Conservation (phyloP, 92 coral and sea anemone species). For the Epizoanthus rinbou region DNA sequence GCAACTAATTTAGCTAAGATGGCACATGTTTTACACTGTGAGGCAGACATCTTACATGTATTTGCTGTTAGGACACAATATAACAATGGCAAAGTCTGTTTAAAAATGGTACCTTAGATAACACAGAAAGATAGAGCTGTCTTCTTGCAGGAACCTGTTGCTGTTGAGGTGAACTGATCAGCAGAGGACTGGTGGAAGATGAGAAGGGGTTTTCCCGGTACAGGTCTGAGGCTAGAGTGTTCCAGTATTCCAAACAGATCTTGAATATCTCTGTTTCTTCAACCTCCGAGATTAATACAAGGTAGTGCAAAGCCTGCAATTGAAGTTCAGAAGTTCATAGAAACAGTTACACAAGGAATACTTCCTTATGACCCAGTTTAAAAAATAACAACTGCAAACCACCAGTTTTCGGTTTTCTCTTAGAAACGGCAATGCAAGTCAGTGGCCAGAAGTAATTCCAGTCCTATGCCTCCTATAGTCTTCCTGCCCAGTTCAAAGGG, state of each 20-base stretch:
- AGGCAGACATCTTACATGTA: neutral
- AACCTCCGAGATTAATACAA: constrained; percentile 96
- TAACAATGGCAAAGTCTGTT: neutral
- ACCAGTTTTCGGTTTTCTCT: no score
- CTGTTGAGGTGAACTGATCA: constrained; percentile 87
- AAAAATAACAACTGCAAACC: no score
- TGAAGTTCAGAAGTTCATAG: constrained; percentile 5
- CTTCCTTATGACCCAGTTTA: no score
- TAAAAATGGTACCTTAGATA: constrained; percentile 75
- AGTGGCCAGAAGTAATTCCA: no score
- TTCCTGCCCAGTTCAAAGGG: no score
- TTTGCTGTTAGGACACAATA: neutral
- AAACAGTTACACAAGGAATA: neutral
- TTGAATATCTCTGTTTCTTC: constrained; percentile 99
- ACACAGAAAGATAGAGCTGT: constrained; percentile 88
- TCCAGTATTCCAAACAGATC: constrained; percentile 98
- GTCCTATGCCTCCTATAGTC: no score
- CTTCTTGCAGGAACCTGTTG: constrained; percentile 93
- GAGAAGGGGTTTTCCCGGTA: constrained; percentile 99
- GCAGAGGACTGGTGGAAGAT: constrained; percentile 85
- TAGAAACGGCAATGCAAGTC: no score
- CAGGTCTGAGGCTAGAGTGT: constrained; percentile 88
- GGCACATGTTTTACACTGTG: no score
- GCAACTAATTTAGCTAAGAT: no score
- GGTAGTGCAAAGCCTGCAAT: constrained; percentile 91